Base-by-base conservation (phyloP, 2,797 vertebrate species). In the Melanotaenia maccullochi region DNA sequence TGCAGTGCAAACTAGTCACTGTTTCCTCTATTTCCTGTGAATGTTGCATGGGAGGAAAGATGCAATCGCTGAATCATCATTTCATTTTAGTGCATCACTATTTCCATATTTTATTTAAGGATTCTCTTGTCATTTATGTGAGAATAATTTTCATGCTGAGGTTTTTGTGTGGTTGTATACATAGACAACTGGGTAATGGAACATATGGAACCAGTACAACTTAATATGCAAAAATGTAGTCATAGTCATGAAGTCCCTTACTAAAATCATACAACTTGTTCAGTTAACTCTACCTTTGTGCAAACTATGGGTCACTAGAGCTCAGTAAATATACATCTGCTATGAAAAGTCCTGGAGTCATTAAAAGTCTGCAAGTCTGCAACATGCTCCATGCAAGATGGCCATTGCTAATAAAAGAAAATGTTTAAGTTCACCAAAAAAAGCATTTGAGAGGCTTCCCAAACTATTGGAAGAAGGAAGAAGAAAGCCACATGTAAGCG, bases 1-100 rank as follows among this genome's bases (percentile, higher is more conserved):
- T 32, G 32, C 20, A 65, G 59, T 52, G 20, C 47, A 28, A 75
- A 25, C 64, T 70, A 66, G 73, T 82, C 76, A 80, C 55, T 54
- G 36, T 78, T 89, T 83, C 67, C 77, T 85, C 82, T 30, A 49
- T 54, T 73, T 79, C 56, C 70, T 72, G 42, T 58, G 68, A 25
- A 76, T 64, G 73, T 30, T 68, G 67, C 42, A 33, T 66, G 52
- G 71, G 74, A 78, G 60, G 49, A 81, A 51, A 61, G 67, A 78
- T 36, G 38, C 22, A 70, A 36, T 80, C 49, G 58, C 66, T 12
- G 52, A 59, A 81, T 72, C 14, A 42, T 60, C 38, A 73, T 67
- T 40, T 59, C 32, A 24, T 61, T 51, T 59, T 47, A 66, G 71
- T 0, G 0, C 49, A 5, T 58, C 67, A 20, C 73, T 69, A 65